Base-by-base conservation (phyloP, 2,888 invertebrate species). In the Deilephila elpenor region DNA sequence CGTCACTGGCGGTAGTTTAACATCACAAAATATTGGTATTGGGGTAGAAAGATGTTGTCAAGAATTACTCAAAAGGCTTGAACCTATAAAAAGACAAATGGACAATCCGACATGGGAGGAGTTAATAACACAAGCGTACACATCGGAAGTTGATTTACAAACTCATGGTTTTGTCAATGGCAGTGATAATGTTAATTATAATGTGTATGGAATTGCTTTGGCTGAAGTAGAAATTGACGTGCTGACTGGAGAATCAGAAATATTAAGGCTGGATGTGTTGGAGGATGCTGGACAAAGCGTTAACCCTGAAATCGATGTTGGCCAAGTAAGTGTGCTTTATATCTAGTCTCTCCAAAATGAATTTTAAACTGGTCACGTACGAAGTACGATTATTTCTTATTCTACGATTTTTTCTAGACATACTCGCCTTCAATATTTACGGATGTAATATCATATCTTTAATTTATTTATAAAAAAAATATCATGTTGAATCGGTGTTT, bases 161-260 rank as follows among this genome's bases (percentile, higher is more conserved):
- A 80, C 79, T 5, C 78, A 86, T 78, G 84, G 84, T 71, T 83
- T 79, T 76, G 76, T 84, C 51, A 51, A 75, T 14, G 0, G 6
- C 0, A 4, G 72, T 32, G 73, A 84, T 74, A 80, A 84, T 2
- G 77, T 84, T 25, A 59, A 75, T 6, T 87, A 87, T 56, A 75
- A 83, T 56, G 76, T 96, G 25, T 96, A 94, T 82, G 96, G 96
- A 0, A 92, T 94, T 0, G 89, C 95, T 8, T 90, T 96, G 8
- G 89, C 95, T n/a, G 97, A 97, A 90, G 96, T 97, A 0, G 96
- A 97, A 86, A 85, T 97, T 0, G 97, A 97, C 86, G 86, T 97
- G 0, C 86, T 97, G 62, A 97, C 97, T 5, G 97, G 97, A 25
- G 96, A 96, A 82, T 93, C 94, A 76, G 90, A 96, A 77, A 85